phyloP scores from a whole-genome alignment of 2,888 invertebrate species.

The Agrochola macilenta region DNA sequence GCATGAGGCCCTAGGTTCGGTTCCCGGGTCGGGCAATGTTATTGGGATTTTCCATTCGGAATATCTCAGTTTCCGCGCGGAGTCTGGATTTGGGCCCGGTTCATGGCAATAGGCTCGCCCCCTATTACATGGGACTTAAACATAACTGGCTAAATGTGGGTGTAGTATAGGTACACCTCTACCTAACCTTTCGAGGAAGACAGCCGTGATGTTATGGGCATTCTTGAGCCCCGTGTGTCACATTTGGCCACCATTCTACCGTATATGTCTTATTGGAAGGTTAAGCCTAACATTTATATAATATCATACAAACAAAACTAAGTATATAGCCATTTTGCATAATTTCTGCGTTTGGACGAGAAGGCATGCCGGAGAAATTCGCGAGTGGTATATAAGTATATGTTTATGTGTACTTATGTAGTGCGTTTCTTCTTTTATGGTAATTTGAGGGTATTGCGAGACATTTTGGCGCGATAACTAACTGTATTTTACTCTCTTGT shows the following conservation, averaged over 20 bases:
- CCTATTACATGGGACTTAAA: no score
- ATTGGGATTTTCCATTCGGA: no score
- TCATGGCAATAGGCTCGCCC: no score
- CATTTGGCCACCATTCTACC: slow-evolving; percentile 21
- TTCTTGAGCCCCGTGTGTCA: slow-evolving; percentile 32
- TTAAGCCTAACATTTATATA: slow-evolving; percentile 55
- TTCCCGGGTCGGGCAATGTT: no score
- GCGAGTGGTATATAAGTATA: slow-evolving; percentile 5
- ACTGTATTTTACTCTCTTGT: neutral
- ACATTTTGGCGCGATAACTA: slow-evolving; percentile 16
- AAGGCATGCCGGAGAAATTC: slow-evolving; percentile 52
- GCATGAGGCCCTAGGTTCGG: no score
- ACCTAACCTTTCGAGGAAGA: no score
- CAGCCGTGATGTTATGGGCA: neutral
- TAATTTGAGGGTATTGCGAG: slow-evolving; percentile 32
- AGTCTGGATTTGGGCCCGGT: no score
- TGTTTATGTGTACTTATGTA: neutral
- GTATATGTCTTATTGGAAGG: slow-evolving; percentile 51
- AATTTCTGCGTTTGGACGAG: slow-evolving; percentile 55
- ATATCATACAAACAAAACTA: slow-evolving; percentile 24
- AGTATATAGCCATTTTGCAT: slow-evolving; percentile 47
- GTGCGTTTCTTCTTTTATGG: slow-evolving; percentile 25
- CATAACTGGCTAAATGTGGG: no score
- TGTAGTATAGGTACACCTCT: no score
- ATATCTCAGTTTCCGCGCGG: no score